Percentiles rank a stretch among this genome's conserved stretches.
phyloP scores from a whole-genome alignment of 2,113 vertebrate genomes.

The Gallinago undulata region DNA sequence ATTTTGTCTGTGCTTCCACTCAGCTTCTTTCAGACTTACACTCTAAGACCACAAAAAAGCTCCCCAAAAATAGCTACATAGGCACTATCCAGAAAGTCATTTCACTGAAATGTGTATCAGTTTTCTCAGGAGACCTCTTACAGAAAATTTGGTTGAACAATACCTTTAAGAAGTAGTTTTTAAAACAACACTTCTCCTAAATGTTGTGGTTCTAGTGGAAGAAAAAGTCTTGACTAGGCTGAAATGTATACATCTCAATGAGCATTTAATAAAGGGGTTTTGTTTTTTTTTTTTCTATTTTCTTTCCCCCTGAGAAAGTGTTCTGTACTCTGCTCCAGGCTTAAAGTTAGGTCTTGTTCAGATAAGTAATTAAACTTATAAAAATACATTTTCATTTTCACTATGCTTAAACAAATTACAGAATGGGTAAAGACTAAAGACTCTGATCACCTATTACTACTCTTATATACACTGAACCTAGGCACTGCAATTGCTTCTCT shows the following conservation, averaged over 20 bases:
- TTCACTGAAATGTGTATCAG: not conserved
- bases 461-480: not conserved
- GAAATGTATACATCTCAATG: not conserved
- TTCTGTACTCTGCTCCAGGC: not conserved
- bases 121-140: not conserved
- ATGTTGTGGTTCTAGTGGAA: not conserved
- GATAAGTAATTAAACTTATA: not conserved
- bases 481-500: not conserved
- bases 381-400: not conserved
- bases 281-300: too few relatives aligned
- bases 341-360: not conserved
- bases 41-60: not conserved
- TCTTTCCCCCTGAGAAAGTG: fast-evolving
- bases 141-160: not conserved
- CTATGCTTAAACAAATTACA: not conserved
- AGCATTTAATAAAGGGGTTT: not conserved
- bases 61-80: not conserved
- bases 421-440: not conserved
- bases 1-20: not conserved
- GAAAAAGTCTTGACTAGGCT: not conserved
- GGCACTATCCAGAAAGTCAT: not conserved
- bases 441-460: not conserved
- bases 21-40: not conserved
- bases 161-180: not conserved
- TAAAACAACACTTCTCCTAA: not conserved